Base-by-base conservation (phyloP, 2,797 vertebrate genomes). In the Melanotaenia maccullochi region DNA sequence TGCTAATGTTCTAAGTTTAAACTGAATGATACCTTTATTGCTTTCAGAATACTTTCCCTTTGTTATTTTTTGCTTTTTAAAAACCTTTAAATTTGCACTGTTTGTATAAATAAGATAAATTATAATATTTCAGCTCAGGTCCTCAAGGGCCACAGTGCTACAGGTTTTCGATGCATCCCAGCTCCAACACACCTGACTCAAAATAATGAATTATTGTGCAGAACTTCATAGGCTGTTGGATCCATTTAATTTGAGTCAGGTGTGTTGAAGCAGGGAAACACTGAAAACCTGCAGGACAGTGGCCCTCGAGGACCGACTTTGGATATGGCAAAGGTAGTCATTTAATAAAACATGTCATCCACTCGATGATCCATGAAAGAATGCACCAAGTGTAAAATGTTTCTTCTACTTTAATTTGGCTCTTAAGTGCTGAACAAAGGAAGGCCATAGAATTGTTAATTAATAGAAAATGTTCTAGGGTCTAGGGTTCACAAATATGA, bases 1-100 rank as follows among this genome's bases (percentile, higher is more conserved):
- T 49, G 20, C 63, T 73, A 5, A 1, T 63, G n/a, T 60, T 60
- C n/a, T 63, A 28, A 56, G 69, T 66, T 51, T 12, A 28, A 58
- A 12, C 5, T n/a, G 20, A 40, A 36, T 5, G 16, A 3, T 60
- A 22, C 2, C 61, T 5, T 51, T 60, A 8, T 44, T 54, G 2
- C 9, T 20, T 60, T 60, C 5, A 52, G 14, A 62, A 55, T 54
- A n/a, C 14, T 44, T 35, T 28, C 0, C 14, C 13, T 68, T 20
- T 52, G 13, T 25, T 9, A 33, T n/a, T 16, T 42, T 42, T 42
- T 8, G 5, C 20, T 12, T 65, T 58, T 1, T 28, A 1, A 47
- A 40, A 3, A 51, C 5, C 24, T 12, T 9, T 57, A 5, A 22
- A 62, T 60, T 63, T 61, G 16, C 20, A n/a, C 13, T 38, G 9